Evolutionary conservation across 2,888 invertebrate species (phyloP), one percentile per base, ranked within the genome.

Genomic region (Chymomyza amoena): DNA sequence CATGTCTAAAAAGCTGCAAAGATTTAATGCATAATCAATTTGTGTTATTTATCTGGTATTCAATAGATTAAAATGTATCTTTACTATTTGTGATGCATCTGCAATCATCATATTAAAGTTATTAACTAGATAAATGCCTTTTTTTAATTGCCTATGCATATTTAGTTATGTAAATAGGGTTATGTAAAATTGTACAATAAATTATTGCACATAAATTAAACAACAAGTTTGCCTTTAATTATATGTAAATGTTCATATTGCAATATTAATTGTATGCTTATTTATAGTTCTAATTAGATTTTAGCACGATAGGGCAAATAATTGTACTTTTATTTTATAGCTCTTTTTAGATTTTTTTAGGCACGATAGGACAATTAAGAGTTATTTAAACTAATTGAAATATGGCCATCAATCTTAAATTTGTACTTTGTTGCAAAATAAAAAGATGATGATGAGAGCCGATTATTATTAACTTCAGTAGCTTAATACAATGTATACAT

Each of bases 1-100:
- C 97, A 93, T 97, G 97, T 25, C 97, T 93, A 91, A 94, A 95
- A n/a, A 96, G 91, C 95, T 96, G 84, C 66, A 92, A 91, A 36
- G 13, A 45, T 13, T 10, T 13, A 13, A 13, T 45, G 39, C 13
- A 45, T 10, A 13, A 45, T 45, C 13, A 6, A 45, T 45, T 45
- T 36, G 7, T 36, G 36, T 36, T 6, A 36, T 36, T 36, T 9
- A 36, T 9, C 7, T 6, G 6, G 6, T 36, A 45, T 13, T 51
- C 25, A 18, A 63, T 62, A 39, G 28, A 16, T 39, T 16, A 39
- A n/a, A 16, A 61, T 61, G 15, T 39, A 45, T 61, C 36, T 10
- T 1, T 59, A 9, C 7, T 13, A n/a, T 39, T 61, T 13, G 28
- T 20, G 32, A 61, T 39, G 16, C 10, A 36, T 15, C n/a, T 16